Evolutionary conservation across 2,797 vertebrate genomes (phyloP).

Genomic region (Sebastes vulpes): DNA sequence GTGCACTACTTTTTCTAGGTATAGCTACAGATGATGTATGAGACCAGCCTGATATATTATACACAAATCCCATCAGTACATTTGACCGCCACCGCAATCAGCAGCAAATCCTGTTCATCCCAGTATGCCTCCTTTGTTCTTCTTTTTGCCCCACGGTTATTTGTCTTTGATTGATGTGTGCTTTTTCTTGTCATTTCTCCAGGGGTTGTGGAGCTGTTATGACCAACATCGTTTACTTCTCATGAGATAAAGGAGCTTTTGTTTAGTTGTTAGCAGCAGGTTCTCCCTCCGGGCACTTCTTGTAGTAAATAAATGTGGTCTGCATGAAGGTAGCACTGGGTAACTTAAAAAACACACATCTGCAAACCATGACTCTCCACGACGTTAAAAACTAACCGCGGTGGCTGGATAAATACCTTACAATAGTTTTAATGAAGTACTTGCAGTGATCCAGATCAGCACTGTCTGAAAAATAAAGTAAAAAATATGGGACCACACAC

Average conservation of each 20-base stretch:
- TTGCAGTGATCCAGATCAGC: background rate
- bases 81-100: background rate
- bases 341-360: background rate
- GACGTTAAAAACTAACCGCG: background rate
- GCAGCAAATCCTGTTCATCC: background rate
- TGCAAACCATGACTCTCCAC: background rate
- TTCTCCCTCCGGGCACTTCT: conserved; percentile 3
- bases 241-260: conserved; percentile 18
- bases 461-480: background rate
- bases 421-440: background rate
- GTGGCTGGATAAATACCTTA: background rate
- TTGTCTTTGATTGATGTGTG: conserved; percentile 28
- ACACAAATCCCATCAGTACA: background rate
- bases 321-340: background rate
- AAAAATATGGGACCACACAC: background rate
- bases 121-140: background rate
- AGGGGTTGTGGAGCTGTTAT: conserved; percentile 3
- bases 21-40: too few species aligned
- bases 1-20: too few species aligned
- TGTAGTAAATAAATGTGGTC: conserved; percentile 17
- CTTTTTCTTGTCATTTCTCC: conserved; percentile 20
- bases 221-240: conserved; percentile 28
- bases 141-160: background rate
- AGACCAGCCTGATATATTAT: background rate
- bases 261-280: conserved; percentile 7